Percentiles rank a stretch among this genome's conserved stretches.
Conservation (phyloP, 2,797 vertebrate genomes). For the Peromyscus aztecus region DNA sequence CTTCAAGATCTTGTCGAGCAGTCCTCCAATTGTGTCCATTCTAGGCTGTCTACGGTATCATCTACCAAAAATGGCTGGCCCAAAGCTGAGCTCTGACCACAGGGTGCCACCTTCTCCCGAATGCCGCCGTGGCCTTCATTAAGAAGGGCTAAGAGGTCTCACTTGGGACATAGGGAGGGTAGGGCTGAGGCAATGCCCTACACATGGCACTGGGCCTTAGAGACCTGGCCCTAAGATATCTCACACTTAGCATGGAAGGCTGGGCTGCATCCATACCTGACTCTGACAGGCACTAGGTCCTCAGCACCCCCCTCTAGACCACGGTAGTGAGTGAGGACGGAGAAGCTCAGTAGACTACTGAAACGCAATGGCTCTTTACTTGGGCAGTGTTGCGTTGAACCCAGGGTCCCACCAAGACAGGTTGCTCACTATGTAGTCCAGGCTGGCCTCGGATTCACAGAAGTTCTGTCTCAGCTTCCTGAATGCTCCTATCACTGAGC, state of each 20-base stretch:
- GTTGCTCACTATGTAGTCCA: neutral
- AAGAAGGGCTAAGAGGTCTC: neutral
- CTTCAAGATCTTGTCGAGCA: neutral
- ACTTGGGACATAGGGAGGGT: rapidly evolving
- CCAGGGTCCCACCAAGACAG: neutral
- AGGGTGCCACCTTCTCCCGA: neutral
- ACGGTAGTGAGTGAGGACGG: neutral
- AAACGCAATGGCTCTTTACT: neutral
- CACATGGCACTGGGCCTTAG: neutral
- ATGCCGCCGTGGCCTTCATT: neutral
- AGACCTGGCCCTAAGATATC: neutral
- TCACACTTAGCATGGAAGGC: neutral
- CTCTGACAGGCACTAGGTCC: too few species aligned
- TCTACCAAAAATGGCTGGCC: neutral
- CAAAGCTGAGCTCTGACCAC: neutral
- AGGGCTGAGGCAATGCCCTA: neutral
- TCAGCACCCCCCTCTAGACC: neutral
- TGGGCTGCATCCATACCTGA: neutral
- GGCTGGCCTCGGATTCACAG: neutral
- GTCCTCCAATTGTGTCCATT: neutral
- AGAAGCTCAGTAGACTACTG: neutral
- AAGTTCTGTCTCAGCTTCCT: neutral
- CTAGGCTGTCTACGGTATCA: neutral
- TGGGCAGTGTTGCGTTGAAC: neutral
- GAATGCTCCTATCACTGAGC: neutral